Base-by-base conservation (phyloP, 2,888 invertebrate genomes). In the Drosophila helvetica region DNA sequence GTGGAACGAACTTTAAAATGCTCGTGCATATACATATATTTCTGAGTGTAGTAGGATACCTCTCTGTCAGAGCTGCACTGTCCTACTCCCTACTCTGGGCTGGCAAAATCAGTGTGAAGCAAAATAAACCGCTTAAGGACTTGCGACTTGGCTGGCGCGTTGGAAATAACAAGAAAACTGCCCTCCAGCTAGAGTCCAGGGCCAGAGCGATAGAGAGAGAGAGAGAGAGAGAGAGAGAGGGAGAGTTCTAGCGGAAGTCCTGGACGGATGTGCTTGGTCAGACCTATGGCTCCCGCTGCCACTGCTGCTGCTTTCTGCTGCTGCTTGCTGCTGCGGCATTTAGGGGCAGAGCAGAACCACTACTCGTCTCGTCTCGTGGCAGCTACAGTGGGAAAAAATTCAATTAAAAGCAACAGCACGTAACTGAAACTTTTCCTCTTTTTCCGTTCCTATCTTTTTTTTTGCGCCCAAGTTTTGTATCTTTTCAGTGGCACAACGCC, bases 331-430 rank as follows among this genome's bases (percentile, higher is more conserved):
- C 38, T 70, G 72, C 71, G 74, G 73, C 79, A 77, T 76, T 75
- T 77, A 75, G 64, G 62, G 75, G 71, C 71, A 72, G 38, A 38
- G 7, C n/a, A n/a, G 38, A 2, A 61, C 63, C 64, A 67, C 27
- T 56, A 65, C 68, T 62, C 67, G 33, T 48, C 62, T 55, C 27
- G 51, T 38, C 55, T 56, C 22, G 53, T 62, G 54, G 56, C 42
- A 55, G 47, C 51, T 54, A 75, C 65, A 68, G 69, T 78, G 78
- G 56, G 76, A 88, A 75, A 75, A 88, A 88, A 88, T 87, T 89
- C 86, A 89, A 89, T 89, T 89, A 88, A 89, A 89, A 82, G 89
- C 89, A 88, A 89, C 89, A 86, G 86, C 88, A 89, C 88, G 89
- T 89, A 87, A 88, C 82, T 88, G 86, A 89, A 89, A 89, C 89